Base-by-base conservation (phyloP, 1,140 invertebrate genomes). In the Camponotus floridanus region DNA sequence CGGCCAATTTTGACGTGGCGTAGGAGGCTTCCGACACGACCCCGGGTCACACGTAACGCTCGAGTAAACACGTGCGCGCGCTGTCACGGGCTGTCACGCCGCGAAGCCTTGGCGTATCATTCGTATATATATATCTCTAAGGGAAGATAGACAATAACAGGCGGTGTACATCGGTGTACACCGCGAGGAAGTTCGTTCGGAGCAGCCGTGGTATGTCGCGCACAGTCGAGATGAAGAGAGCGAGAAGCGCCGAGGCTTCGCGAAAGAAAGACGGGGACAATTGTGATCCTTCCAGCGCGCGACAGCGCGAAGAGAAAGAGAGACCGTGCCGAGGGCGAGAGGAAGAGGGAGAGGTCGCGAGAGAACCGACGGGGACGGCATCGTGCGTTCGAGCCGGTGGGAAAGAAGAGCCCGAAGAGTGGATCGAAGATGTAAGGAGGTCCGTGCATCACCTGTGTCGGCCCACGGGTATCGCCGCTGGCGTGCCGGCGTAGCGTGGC, bases 381-480 rank as follows among this genome's bases (percentile, higher is more conserved):
- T 67, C 81, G 79, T 87, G 76, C 76, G 67, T 67, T 86, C 59
- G 65, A 86, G 74, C 68, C 91, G 87, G 89, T 92, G 92, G 92
- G 92, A 93, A 92, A 93, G 88, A 91, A 90, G 89, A 87, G 90
- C 81, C 73, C 90, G 76, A 79, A 87, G 90, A 92, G 91, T 89
- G 92, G 88, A 92, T 92, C 88, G 89, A 91, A 92, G 92, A 92
- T 93, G 92, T 93, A 92, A 93, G 92, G 85, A 88, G 90, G 86
- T 88, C 87, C 90, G 92, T 92, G 91, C 88, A 93, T 93, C 92
- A 92, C 92, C 91, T 92, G 92, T 92, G 92, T 92, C 90, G 92
- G 89, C 74, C 88, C 88, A 92, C 91, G 91, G 91, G 87, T 93
- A 93, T 92, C 87, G 92, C 91, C 87, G 92, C 86, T 86, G 87